Evolutionary conservation across 1,140 invertebrate genomes (phyloP).

Genomic region (Zaprionus tsacasi): DNA sequence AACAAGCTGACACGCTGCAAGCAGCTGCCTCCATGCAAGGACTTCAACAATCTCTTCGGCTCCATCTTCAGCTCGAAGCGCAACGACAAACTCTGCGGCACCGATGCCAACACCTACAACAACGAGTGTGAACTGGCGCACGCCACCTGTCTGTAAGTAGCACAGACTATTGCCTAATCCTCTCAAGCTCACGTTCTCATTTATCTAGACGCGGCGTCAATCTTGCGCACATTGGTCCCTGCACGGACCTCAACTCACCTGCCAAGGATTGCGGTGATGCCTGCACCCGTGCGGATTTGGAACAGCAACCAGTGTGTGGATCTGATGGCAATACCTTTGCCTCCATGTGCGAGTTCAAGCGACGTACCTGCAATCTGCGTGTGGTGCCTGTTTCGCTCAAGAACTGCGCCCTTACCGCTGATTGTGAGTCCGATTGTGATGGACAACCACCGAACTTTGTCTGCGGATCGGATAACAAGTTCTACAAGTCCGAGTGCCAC

Average conservation of each 20-base stretch:
- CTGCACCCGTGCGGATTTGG: constrained; percentile 89
- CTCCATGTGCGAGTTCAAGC: constrained; percentile 94
- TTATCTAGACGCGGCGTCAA: constrained; percentile 91
- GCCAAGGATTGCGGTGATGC: constrained; percentile 89
- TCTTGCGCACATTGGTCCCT: constrained; percentile 93
- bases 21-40: constrained; percentile 81
- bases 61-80: constrained; percentile 79
- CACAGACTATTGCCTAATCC: background rate
- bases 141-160: constrained; percentile 92
- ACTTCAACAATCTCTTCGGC: constrained; percentile 81
- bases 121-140: constrained; percentile 92
- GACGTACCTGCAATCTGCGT: constrained; percentile 92
- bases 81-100: constrained; percentile 92
- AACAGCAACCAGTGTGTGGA: constrained; percentile 92
- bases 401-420: constrained; percentile 92
- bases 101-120: constrained; percentile 92
- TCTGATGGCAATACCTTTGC: constrained; percentile 96
- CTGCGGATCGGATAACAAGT: constrained; percentile 95
- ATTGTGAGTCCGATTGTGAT: constrained; percentile 90
- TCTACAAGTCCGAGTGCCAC: constrained; percentile 96
- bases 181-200: background rate
- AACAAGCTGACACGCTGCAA: constrained; percentile 78
- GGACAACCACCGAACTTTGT: constrained; percentile 90
- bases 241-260: constrained; percentile 89
- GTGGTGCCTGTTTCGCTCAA: constrained; percentile 91